phyloP scores from a whole-genome alignment of 1,140 invertebrate genomes.

The Aculops lycopersici region DNA sequence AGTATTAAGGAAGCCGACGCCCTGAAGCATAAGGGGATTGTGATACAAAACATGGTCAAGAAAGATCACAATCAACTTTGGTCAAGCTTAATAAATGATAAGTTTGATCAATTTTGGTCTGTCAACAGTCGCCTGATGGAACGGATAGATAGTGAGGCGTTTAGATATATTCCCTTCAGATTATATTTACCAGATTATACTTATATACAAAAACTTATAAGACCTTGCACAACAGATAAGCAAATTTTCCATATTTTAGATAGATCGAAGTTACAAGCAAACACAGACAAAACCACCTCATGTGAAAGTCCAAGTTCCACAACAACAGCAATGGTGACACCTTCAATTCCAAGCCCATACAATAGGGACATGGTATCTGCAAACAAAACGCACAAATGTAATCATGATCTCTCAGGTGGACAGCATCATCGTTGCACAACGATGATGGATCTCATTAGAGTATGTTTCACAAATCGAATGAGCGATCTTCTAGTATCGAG shows the following conservation, averaged over 20 bases:
- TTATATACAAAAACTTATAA: slow-evolving; percentile 34
- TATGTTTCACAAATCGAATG: background rate
- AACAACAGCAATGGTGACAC: background rate
- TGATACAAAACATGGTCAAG: slow-evolving; percentile 78
- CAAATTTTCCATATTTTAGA: background rate
- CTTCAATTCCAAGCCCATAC: background rate
- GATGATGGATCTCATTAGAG: too few species aligned
- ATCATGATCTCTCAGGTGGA: background rate
- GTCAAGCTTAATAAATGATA: slow-evolving; percentile 72
- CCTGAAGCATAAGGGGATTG: slow-evolving; percentile 61
- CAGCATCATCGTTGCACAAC: background rate
- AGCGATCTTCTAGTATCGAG: background rate
- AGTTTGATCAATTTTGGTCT: slow-evolving; percentile 96
- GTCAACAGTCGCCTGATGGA: slow-evolving; percentile 85
- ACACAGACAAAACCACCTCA: background rate
- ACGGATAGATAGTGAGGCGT: slow-evolving; percentile 27
- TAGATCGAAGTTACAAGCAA: too few species aligned
- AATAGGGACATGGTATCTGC: background rate
- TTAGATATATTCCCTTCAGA: slow-evolving; percentile 68
- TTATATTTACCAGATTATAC: slow-evolving; percentile 26
- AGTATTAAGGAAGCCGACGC: slow-evolving; percentile 90
- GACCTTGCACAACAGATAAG: slow-evolving; percentile 31
- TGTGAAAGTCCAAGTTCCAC: background rate
- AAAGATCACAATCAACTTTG: slow-evolving; percentile 90
- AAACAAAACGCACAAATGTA: background rate